Base-by-base conservation (phyloP, 2,797 vertebrate genomes). In the Agapornis canus region DNA sequence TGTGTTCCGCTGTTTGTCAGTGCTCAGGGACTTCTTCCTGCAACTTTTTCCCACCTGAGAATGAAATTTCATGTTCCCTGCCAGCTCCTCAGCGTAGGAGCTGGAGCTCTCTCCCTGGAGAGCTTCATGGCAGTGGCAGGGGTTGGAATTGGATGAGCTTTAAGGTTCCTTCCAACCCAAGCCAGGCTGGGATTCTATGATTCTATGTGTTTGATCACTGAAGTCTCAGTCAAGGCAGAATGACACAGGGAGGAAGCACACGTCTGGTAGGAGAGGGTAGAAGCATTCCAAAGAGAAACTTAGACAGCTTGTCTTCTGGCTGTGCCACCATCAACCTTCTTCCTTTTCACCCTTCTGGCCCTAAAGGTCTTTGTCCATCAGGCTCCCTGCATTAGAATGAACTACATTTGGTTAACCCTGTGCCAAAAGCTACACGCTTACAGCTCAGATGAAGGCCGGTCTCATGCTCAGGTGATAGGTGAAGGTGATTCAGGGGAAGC, bases 361-460 rank as follows among this genome's bases (percentile, higher is more conserved):
- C 19, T 18, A 3, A 42, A 6, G 0, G 3, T 10, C 71, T 1
- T 0, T 19, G 63, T 26, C 57, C 47, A 12, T 22, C 15, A 48
- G 19, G 56, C 5, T 22, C 54, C 26, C 78, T 6, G 1, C 3
- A 2, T 49, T 11, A 8, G 11, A 2, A 35, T 12, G 35, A 64
- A 6, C 14, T 11, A 4, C 1, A 4, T 17, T 6, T 6, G 3
- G 25, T 47, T 31, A 16, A 22, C 16, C n/a, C 21, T 5, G 19
- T 42, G 68, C 54, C 5, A 42, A n/a, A 22, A 26, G 16, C 23
- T 23, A 20, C 2, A 20, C 6, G 1, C 31, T 51, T 31, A 6
- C 16, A 61, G 2, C 49, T 1, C 1, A 1, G 15, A 4, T 6
- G n/a, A 31, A 40, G 54, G 66, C 52, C 65, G 1, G 6, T 19